Evolutionary conservation across 1,140 invertebrate genomes (phyloP).

Genomic region (Wasmannia auropunctata): DNA sequence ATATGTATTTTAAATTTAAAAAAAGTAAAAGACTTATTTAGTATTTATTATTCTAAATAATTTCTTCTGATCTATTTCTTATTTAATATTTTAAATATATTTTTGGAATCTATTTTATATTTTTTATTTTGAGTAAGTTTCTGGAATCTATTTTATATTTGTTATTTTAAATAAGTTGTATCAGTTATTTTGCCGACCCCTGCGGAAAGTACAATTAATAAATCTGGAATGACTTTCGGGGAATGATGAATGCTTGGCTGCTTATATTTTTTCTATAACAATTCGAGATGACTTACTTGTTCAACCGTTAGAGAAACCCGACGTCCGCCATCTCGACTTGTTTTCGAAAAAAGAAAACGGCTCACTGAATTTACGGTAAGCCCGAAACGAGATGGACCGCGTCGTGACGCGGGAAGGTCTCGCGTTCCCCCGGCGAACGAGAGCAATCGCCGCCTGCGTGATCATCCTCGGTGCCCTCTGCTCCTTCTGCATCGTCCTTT

Average conservation of each 20-base stretch:
- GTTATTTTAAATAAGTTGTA: no score
- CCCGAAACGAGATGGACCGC: not conserved
- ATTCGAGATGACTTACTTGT: constrained; percentile 29
- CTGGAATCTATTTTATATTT: no score
- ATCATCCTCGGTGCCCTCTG: not conserved
- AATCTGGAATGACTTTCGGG: not conserved
- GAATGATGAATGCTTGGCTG: not conserved
- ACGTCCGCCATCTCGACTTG: not conserved
- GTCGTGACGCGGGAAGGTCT: not conserved
- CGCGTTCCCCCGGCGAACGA: not conserved
- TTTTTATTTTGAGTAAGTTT: no score
- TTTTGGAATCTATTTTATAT: no score
- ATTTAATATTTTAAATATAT: no score
- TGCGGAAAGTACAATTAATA: constrained; percentile 8
- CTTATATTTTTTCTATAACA: not conserved
- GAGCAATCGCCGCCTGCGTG: not conserved
- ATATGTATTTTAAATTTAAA: no score
- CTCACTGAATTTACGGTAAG: constrained; percentile 15
- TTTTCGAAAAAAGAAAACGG: not conserved
- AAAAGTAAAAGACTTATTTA: no score
- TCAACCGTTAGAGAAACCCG: not conserved
- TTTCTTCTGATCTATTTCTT: no score
- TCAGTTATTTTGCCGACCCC: no score
- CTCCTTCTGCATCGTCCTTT: not conserved
- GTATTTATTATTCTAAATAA: no score